These are phyloP conservation scores for Zonotrichia albicollis DNA, from an alignment of 2,797 vertebrate species.

Conservation along the genomic window DNA sequence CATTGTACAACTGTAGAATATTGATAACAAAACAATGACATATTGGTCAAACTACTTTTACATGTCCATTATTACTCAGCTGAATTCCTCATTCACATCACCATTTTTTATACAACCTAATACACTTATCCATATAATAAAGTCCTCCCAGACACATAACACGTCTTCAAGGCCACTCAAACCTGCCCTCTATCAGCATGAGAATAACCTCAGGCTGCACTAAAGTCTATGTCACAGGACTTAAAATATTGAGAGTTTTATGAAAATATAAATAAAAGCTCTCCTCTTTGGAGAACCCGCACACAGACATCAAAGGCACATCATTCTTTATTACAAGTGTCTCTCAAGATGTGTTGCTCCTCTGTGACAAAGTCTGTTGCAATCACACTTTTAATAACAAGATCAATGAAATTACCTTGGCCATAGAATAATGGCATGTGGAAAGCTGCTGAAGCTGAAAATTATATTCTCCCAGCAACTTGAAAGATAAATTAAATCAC, in stretches of 20 bases:
- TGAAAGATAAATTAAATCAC: conserved; percentile 29
- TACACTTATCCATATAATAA: neutral
- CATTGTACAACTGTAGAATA: neutral
- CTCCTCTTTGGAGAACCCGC: neutral
- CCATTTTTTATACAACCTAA: neutral
- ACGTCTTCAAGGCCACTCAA: neutral
- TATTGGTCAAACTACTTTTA: neutral
- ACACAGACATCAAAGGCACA: neutral
- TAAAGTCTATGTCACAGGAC: neutral
- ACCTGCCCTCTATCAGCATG: neutral
- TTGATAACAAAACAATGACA: neutral
- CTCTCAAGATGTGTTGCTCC: neutral
- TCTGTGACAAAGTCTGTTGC: neutral
- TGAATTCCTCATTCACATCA: neutral
- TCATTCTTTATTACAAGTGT: neutral
- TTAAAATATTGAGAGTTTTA: neutral
- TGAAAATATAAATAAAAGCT: neutral
- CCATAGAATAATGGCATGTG: neutral
- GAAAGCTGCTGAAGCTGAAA: conserved; percentile 27
- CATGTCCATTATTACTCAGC: neutral
- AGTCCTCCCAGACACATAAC: neutral
- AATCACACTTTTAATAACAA: neutral
- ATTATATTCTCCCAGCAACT: neutral
- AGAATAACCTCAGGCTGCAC: neutral
- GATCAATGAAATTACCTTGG: neutral